A percentile compares a stretch with the other conserved stretches of the same genome.
Evolutionary conservation across 92 coral and sea anemone genomes (phyloP).

Genomic region (Palythoa grandiflora): DNA sequence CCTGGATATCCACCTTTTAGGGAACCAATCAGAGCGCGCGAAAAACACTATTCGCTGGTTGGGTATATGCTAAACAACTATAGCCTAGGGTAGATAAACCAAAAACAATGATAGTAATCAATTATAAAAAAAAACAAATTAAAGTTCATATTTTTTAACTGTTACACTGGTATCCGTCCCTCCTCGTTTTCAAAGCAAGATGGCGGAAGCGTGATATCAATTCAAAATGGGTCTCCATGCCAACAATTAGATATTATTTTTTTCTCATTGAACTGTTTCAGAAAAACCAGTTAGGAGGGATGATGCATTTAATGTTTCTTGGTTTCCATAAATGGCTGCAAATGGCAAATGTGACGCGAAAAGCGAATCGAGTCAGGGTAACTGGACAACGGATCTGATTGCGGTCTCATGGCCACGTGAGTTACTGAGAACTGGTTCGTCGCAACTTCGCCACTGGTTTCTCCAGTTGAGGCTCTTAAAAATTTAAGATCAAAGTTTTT

Average conservation of each 20-base stretch:
- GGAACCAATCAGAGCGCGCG: no score
- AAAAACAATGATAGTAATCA: no score
- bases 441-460: not conserved
- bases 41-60: no score
- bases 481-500: slow-evolving; percentile 19
- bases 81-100: no score
- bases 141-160: no score
- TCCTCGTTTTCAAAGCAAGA: no score
- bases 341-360: slow-evolving; percentile 56
- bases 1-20: no score
- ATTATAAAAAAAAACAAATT: no score
- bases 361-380: slow-evolving; percentile 41
- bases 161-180: no score
- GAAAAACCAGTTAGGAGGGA: slow-evolving; percentile 61
- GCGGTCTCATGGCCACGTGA: slow-evolving; percentile 55
- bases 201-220: no score
- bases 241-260: no score
- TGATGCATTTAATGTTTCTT: slow-evolving; percentile 46
- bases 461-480: not conserved
- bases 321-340: slow-evolving; percentile 54
- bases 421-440: not conserved
- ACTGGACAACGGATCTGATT: slow-evolving; percentile 43
- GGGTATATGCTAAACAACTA: no score
- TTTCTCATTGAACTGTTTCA: not conserved
- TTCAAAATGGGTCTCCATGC: not conserved